These are phyloP conservation scores for Cylas formicarius DNA, from an alignment of 1,140 invertebrate species.

Conservation along the genomic window DNA sequence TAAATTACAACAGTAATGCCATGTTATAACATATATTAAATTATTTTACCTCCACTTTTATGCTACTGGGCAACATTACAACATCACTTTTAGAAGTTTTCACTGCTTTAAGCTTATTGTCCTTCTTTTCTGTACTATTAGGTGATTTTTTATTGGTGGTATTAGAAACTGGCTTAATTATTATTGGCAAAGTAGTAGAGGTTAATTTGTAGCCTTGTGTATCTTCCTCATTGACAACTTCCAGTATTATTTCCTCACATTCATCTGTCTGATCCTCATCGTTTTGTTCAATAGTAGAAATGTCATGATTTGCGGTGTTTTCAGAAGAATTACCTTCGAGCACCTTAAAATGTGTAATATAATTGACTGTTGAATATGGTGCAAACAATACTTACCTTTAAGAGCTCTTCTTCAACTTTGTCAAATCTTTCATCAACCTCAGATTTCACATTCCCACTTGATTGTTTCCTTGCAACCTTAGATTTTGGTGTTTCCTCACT, in stretches of 20 bases:
- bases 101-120: background rate
- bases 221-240: slow-evolving; percentile 8
- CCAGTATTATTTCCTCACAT: slow-evolving; percentile 4
- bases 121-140: slow-evolving; percentile 14
- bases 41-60: slow-evolving; percentile 2
- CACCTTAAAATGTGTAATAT: slow-evolving; percentile 15
- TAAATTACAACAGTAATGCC: slow-evolving; percentile 19
- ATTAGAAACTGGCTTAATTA: background rate
- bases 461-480: background rate
- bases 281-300: slow-evolving; percentile 10
- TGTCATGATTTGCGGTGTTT: slow-evolving; percentile 4
- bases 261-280: slow-evolving; percentile 5
- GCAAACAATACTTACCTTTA: slow-evolving; percentile 5
- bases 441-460: background rate
- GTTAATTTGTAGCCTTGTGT: no score
- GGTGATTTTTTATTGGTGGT: slow-evolving; percentile 3
- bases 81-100: slow-evolving; percentile 2
- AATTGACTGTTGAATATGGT: background rate
- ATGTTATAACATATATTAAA: slow-evolving; percentile 2
- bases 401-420: slow-evolving; percentile 14
- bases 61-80: background rate
- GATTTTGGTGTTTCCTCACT: background rate
- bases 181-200: background rate
- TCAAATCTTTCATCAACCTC: slow-evolving; percentile 6
- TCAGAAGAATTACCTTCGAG: slow-evolving; percentile 17